Conservation (phyloP, 2,797 vertebrate species). For the Tachyglossus aculeatus region DNA sequence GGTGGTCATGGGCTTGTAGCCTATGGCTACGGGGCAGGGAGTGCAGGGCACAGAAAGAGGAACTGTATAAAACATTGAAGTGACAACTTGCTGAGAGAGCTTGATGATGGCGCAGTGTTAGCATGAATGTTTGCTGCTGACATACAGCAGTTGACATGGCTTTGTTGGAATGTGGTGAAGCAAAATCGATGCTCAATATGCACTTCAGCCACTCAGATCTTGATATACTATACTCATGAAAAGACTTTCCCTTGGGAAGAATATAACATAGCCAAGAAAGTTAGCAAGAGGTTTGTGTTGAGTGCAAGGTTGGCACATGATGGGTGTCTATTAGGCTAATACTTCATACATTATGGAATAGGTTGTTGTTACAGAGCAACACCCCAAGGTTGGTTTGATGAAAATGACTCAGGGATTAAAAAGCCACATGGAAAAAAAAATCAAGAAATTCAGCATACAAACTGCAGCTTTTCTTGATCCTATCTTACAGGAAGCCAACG, state of each 20-base stretch:
- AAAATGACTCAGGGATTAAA: too few relatives aligned
- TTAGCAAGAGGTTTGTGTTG: slow-evolving; percentile 49
- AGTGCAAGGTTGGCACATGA: too few relatives aligned
- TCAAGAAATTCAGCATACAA: too few relatives aligned
- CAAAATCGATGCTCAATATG: neutral
- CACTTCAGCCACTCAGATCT: neutral
- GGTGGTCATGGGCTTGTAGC: slow-evolving; percentile 57
- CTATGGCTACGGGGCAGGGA: slow-evolving; percentile 47
- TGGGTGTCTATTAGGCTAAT: too few relatives aligned
- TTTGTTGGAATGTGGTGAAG: neutral
- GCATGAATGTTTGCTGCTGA: neutral
- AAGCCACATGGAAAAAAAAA: too few relatives aligned
- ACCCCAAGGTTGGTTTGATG: too few relatives aligned
- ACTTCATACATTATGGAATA: too few relatives aligned
- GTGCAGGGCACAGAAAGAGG: slow-evolving; percentile 27
- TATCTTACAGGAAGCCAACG: too few relatives aligned
- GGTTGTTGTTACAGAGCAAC: too few relatives aligned
- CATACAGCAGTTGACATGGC: slow-evolving; percentile 9
- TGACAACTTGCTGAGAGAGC: slow-evolving; percentile 66
- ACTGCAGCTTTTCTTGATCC: too few relatives aligned
- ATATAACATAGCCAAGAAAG: slow-evolving; percentile 49
- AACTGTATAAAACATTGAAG: slow-evolving; percentile 51
- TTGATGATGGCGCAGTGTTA: slow-evolving; percentile 8
- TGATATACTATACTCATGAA: neutral
- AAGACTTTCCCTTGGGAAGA: too few relatives aligned